A percentile compares a stretch with the other conserved stretches of the same genome.
phyloP scores from a whole-genome alignment of 2,888 invertebrate species.

The Leucania comma region DNA sequence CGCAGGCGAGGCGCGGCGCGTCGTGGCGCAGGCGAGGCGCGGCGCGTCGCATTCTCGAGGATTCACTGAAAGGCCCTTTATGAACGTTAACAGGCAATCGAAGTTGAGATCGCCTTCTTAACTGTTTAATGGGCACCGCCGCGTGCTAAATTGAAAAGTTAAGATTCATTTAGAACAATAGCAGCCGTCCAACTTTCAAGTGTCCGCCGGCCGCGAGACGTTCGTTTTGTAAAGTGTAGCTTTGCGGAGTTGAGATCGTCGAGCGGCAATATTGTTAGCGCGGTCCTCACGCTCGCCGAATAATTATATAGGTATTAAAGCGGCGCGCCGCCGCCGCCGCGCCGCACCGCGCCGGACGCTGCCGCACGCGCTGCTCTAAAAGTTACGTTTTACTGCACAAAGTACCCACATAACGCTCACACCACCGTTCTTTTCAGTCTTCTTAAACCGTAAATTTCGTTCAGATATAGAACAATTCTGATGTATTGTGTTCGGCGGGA shows the following conservation, averaged over 20 bases:
- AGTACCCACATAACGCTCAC: neutral
- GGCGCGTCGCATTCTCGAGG: constrained; percentile 15
- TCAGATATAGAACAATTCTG: constrained; percentile 36
- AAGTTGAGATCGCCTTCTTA: constrained; percentile 64
- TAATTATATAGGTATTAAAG: constrained; percentile 13
- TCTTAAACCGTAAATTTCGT: constrained; percentile 37
- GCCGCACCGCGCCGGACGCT: neutral
- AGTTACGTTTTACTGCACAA: constrained; percentile 20
- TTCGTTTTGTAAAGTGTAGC: constrained; percentile 57
- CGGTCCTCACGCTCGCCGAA: constrained; percentile 3
- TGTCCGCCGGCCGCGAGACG: constrained; percentile 19
- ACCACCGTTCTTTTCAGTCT: constrained; percentile 9
- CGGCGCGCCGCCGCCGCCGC: neutral
- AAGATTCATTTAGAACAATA: constrained; percentile 68
- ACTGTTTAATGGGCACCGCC: constrained; percentile 61
- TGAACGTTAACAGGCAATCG: constrained; percentile 70
- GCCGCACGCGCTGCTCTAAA: constrained; percentile 6
- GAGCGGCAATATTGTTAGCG: constrained; percentile 32
- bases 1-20: neutral
- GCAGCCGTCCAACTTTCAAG: constrained; percentile 53
- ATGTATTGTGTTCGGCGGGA: constrained; percentile 33
- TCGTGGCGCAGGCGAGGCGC: neutral
- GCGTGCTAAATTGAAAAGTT: constrained; percentile 69
- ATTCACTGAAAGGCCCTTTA: constrained; percentile 64
- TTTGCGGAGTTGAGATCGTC: constrained; percentile 29